Evolutionary conservation across 2,113 vertebrate genomes (phyloP).

Genomic region (Elephas maximus): DNA sequence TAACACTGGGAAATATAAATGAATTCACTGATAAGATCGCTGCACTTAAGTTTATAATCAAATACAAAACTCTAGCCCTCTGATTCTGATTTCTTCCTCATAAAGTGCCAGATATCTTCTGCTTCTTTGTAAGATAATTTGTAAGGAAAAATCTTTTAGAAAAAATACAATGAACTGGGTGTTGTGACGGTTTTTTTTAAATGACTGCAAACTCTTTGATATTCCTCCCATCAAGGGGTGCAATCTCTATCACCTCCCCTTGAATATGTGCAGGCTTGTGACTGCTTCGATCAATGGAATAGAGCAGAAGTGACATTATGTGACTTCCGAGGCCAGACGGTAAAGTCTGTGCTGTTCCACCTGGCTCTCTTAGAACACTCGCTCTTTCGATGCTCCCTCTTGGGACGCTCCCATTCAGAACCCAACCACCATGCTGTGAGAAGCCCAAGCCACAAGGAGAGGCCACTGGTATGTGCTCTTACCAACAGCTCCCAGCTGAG

Average conservation of each 20-base stretch:
- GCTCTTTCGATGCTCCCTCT: neutral
- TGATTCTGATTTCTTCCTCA: neutral
- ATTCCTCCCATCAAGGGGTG: neutral
- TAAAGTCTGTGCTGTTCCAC: neutral
- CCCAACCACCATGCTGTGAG: neutral
- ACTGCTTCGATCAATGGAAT: neutral
- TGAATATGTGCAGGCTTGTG: neutral
- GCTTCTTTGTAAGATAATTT: neutral
- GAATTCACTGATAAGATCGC: slow-evolving; percentile 3
- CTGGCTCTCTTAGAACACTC: neutral
- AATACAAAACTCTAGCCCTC: neutral
- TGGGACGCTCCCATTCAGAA: neutral
- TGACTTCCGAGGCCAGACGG: neutral
- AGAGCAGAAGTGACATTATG: neutral
- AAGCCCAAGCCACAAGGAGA: neutral
- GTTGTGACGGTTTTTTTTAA: neutral
- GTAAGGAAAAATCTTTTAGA: neutral
- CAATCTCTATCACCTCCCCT: neutral
- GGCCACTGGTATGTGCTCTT: rapidly evolving
- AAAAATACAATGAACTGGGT: neutral
- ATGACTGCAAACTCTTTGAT: slow-evolving; percentile 8
- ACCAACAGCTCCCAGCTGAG: neutral
- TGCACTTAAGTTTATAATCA: slow-evolving; percentile 3
- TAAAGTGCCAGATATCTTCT: neutral
- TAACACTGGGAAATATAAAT: neutral